A percentile compares a stretch with the other conserved stretches of the same genome.
Evolutionary conservation across 92 coral and sea anemone species (phyloP).

Genomic region (Anthopleura xanthogrammica): DNA sequence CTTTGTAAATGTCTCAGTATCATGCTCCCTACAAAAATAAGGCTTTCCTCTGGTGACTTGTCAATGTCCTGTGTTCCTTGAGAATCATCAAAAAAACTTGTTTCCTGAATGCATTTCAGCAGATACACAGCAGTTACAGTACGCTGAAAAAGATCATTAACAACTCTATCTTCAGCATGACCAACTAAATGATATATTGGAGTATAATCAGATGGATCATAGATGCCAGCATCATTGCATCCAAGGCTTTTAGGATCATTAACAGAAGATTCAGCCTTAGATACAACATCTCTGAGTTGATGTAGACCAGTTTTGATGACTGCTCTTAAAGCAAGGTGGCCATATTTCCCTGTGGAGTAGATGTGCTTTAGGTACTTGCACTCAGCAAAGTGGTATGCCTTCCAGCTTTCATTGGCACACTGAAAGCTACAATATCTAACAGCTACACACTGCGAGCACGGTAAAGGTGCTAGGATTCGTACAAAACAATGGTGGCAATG

Average conservation of each 20-base stretch:
- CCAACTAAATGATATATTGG: conserved; percentile 86
- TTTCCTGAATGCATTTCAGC: conserved; percentile 63
- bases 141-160: conserved; percentile 86
- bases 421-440: conserved; percentile 74
- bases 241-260: conserved; percentile 29
- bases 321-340: conserved; percentile 86
- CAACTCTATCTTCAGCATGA: conserved; percentile 70
- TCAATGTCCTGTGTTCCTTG: not conserved
- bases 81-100: conserved; percentile 47
- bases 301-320: conserved; percentile 69
- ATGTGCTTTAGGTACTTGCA: conserved; percentile 78
- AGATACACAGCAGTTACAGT: conserved; percentile 74
- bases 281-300: conserved; percentile 51
- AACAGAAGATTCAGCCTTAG: not conserved
- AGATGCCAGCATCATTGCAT: conserved; percentile 46
- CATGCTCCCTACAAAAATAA: conserved; percentile 65
- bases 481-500: conserved; percentile 88
- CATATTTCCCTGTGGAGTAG: conserved; percentile 68
- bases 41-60: not conserved
- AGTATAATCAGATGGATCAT: conserved; percentile 66
- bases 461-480: conserved; percentile 56
- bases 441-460: conserved; percentile 78
- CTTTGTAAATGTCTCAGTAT: conserved; percentile 84
- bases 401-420: conserved; percentile 84
- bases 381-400: conserved; percentile 66